Percentiles rank a stretch among this genome's conserved stretches.
These are phyloP conservation scores for Timandra comae DNA, from an alignment of 2,888 invertebrate genomes.

Conservation along the genomic window DNA sequence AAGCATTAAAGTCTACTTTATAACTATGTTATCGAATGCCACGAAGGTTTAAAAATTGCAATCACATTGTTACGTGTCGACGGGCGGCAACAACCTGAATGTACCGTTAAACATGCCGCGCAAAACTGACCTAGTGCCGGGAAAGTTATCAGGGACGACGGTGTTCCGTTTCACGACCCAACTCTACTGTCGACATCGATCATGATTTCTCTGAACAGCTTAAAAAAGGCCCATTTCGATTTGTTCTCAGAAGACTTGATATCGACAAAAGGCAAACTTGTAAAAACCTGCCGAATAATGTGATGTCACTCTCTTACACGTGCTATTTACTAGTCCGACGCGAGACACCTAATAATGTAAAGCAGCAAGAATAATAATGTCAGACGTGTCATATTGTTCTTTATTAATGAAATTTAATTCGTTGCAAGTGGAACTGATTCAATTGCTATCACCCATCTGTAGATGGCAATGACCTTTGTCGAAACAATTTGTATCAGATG, in stretches of 20 bases:
- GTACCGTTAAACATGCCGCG: slow-evolving; percentile 71
- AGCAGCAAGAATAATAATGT: slow-evolving; percentile 29
- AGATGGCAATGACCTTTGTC: slow-evolving; percentile 67
- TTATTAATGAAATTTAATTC: slow-evolving; percentile 68
- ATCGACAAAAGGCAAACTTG: no score
- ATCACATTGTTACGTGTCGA: slow-evolving; percentile 68
- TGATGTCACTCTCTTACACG: slow-evolving; percentile 53
- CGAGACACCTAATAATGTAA: slow-evolving; percentile 26
- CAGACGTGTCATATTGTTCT: slow-evolving; percentile 48
- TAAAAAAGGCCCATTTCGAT: slow-evolving; percentile 5
- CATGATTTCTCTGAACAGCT: slow-evolving; percentile 23
- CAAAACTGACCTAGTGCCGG: slow-evolving; percentile 75
- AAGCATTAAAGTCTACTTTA: slow-evolving; percentile 38
- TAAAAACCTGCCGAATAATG: no score
- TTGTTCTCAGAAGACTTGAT: slow-evolving; percentile 21
- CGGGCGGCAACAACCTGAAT: slow-evolving; percentile 69
- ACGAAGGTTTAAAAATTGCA: slow-evolving; percentile 66
- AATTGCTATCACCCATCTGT: slow-evolving; percentile 67
- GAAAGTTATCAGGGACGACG: slow-evolving; percentile 67
- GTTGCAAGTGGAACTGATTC: slow-evolving; percentile 75
- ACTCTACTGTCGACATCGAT: slow-evolving; percentile 36
- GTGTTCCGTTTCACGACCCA: slow-evolving; percentile 54
- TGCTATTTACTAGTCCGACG: slow-evolving; percentile 32
- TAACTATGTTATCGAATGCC: slow-evolving; percentile 31
- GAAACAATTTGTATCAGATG: slow-evolving; percentile 49